phyloP scores from a whole-genome alignment of 2,113 vertebrate species.

The Illadopsis cleaveri region DNA sequence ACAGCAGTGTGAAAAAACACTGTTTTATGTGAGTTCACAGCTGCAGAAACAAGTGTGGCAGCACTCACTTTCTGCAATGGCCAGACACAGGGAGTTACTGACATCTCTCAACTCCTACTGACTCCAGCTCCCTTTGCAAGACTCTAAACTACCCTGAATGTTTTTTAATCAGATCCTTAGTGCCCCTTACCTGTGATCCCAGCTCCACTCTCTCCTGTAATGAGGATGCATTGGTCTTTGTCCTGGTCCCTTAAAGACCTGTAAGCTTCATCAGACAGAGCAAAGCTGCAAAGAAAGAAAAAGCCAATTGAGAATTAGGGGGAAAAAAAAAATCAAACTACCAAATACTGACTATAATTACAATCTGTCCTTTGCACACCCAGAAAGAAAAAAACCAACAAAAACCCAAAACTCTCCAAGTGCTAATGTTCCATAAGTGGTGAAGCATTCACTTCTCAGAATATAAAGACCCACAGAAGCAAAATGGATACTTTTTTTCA shows the following conservation, averaged over 20 bases:
- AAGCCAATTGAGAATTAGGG: not conserved
- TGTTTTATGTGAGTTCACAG: not conserved
- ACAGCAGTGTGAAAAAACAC: not conserved
- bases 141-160: not conserved
- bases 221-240: slow-evolving; percentile 98
- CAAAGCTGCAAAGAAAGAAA: slow-evolving; percentile 82
- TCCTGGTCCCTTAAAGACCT: slow-evolving; percentile 97
- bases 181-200: slow-evolving; percentile 92
- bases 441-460: not conserved
- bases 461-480: not conserved
- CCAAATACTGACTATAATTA: not conserved
- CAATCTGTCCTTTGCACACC: not conserved
- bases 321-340: not conserved
- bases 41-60: not conserved
- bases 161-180: not conserved
- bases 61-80: not conserved
- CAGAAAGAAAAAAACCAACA: not conserved
- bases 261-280: slow-evolving; percentile 96
- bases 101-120: not conserved
- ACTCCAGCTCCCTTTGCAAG: not conserved
- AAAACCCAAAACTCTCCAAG: not conserved
- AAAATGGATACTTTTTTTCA: not conserved
- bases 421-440: not conserved
- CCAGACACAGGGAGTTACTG: not conserved
- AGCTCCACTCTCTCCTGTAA: slow-evolving; percentile 97